A percentile compares a stretch with the other conserved stretches of the same genome.
Evolutionary conservation across 2,888 invertebrate species (phyloP).

Genomic region (Ormyrus thymus): DNA sequence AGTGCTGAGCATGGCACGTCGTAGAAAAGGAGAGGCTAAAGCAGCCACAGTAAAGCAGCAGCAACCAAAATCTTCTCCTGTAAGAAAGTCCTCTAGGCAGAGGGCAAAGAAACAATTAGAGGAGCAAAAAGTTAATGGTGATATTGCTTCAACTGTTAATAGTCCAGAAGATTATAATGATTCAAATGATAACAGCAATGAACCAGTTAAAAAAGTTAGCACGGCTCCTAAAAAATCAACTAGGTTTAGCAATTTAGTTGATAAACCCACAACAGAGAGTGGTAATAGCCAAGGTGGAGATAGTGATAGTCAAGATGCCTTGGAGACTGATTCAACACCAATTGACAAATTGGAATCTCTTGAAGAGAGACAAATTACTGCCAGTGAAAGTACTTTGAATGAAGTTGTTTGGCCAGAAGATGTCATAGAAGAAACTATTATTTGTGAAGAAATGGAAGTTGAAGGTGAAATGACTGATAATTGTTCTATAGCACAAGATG

Average conservation of each 20-base stretch:
- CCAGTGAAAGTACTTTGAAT: conserved; percentile 53
- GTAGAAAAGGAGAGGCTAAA: conserved; percentile 68
- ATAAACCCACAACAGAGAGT: conserved; percentile 46
- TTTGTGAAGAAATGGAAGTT: conserved; percentile 73
- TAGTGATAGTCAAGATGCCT: conserved; percentile 66
- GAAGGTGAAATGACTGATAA: conserved; percentile 60
- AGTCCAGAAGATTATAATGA: conserved; percentile 62
- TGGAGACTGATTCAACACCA: conserved; percentile 47
- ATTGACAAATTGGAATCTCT: conserved; percentile 59
- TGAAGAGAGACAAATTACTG: conserved; percentile 59
- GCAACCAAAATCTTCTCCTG: conserved; percentile 63
- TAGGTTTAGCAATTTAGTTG: conserved; percentile 56
- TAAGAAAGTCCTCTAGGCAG: conserved; percentile 71
- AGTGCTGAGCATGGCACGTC: conserved; percentile 66
- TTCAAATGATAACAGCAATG: conserved; percentile 54
- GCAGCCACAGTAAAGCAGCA: conserved; percentile 65
- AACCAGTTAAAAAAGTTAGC: conserved; percentile 53
- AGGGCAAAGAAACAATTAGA: conserved; percentile 71
- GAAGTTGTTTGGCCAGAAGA: conserved; percentile 61
- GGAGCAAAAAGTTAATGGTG: conserved; percentile 68
- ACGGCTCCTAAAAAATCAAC: conserved; percentile 58
- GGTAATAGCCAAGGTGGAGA: conserved; percentile 59
- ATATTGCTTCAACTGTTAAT: conserved; percentile 58
- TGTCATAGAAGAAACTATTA: conserved; percentile 73
- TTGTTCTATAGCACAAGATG: conserved; percentile 61